phyloP scores from a whole-genome alignment of 2,888 invertebrate species.

The Orthonychiurus folsomi region DNA sequence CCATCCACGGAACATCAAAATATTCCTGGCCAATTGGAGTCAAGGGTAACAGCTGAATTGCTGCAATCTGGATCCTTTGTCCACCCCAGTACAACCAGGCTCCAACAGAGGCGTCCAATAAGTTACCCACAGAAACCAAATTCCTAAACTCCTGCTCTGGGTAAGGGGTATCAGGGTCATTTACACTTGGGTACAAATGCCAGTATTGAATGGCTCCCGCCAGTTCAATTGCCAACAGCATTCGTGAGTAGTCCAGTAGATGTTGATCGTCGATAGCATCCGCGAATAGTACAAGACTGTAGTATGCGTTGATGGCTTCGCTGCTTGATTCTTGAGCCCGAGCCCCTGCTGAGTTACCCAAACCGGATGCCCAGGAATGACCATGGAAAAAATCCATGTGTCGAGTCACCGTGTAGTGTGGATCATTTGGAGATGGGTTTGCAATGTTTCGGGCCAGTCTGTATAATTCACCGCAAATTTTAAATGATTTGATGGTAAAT shows the following conservation, averaged over 20 bases:
- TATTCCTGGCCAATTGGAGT: constrained; percentile 25
- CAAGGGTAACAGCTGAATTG: constrained; percentile 28
- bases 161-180: constrained; percentile 22
- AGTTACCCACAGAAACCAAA: constrained; percentile 28
- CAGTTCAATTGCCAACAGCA: constrained; percentile 25
- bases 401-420: constrained; percentile 27
- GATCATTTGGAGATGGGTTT: constrained; percentile 30
- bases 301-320: constrained; percentile 31
- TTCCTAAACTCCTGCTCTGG: constrained; percentile 29
- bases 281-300: constrained; percentile 25
- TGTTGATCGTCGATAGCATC: constrained; percentile 21
- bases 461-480: too few relatives aligned
- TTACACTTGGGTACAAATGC: constrained; percentile 29
- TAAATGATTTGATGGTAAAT: too few relatives aligned
- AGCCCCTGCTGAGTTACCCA: constrained; percentile 23
- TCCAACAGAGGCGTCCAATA: constrained; percentile 29
- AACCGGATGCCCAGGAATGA: constrained; percentile 30
- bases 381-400: constrained; percentile 33
- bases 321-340: constrained; percentile 25
- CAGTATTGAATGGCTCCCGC: constrained; percentile 24
- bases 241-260: constrained; percentile 24
- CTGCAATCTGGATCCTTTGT: constrained; percentile 23
- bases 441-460: constrained; percentile 27
- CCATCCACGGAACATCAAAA: constrained; percentile 25
- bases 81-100: constrained; percentile 34